Percentiles rank a stretch among this genome's conserved stretches.
Evolutionary conservation across 2,797 vertebrate genomes (phyloP).

Genomic region (Pseudochirops corinnae): DNA sequence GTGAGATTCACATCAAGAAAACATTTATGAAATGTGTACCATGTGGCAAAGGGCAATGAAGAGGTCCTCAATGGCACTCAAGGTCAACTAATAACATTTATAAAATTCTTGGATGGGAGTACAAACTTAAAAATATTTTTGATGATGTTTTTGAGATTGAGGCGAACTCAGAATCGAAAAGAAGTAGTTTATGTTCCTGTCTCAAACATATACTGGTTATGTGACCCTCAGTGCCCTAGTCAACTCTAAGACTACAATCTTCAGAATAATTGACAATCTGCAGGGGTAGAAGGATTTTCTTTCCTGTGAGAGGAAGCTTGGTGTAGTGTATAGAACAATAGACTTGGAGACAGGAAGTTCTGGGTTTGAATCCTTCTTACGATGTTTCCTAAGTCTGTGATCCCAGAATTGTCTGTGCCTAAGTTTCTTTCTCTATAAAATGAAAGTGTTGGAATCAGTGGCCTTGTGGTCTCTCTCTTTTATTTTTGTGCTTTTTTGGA

Average conservation of each 20-base stretch:
- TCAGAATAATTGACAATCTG: background rate
- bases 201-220: background rate
- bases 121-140: background rate
- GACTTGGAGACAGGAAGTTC: background rate
- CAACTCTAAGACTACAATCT: background rate
- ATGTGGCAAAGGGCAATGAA: background rate
- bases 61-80: background rate
- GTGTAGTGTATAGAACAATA: background rate
- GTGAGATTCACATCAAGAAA: rapidly evolving
- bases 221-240: conserved; percentile 18
- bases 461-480: background rate
- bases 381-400: background rate
- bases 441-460: background rate
- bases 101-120: background rate
- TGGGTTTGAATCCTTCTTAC: background rate
- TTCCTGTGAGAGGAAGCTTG: background rate
- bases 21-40: background rate
- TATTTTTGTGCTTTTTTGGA: too few species aligned
- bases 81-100: background rate
- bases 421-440: background rate
- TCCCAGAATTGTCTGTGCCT: background rate
- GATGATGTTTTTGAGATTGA: background rate
- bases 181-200: background rate
- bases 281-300: background rate
- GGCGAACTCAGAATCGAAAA: background rate